Evolutionary conservation across 2,888 invertebrate genomes (phyloP).

Genomic region (Marronus borbonicus): DNA sequence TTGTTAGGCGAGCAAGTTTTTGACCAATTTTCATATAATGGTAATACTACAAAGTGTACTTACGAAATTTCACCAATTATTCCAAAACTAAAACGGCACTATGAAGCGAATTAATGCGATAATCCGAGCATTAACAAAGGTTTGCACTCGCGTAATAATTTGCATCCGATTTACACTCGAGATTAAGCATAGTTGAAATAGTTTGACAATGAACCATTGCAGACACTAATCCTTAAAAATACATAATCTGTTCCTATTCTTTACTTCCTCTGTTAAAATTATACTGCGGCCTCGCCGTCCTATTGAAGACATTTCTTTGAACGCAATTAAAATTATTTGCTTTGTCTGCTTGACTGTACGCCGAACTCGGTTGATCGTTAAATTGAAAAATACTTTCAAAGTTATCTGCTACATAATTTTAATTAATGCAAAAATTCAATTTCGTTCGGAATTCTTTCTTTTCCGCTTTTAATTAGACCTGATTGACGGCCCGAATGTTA

Average conservation of each 20-base stretch:
- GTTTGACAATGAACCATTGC: neutral
- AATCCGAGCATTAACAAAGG: too few species aligned
- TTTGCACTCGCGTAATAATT: too few species aligned
- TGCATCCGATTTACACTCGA: too few species aligned
- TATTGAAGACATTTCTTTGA: neutral
- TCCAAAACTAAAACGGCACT: too few species aligned
- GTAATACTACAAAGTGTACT: too few species aligned
- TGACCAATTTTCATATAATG: too few species aligned
- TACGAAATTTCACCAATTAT: too few species aligned
- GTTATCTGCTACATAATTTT: constrained; percentile 32
- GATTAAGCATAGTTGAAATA: too few species aligned
- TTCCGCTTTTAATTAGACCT: constrained; percentile 16
- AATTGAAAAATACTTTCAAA: constrained; percentile 34
- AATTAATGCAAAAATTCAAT: constrained; percentile 39
- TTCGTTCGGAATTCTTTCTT: constrained; percentile 26
- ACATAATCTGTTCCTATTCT: neutral
- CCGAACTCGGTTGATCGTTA: constrained; percentile 14
- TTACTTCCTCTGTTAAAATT: neutral
- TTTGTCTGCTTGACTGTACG: neutral
- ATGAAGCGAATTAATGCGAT: too few species aligned
- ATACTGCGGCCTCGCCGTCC: neutral
- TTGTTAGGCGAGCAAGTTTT: too few species aligned
- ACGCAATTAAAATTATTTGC: constrained; percentile 31
- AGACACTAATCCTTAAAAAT: neutral
- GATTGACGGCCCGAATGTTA: neutral